Base-by-base conservation (phyloP, 2,113 vertebrate genomes). In the Romanogobio albipinnatus region DNA sequence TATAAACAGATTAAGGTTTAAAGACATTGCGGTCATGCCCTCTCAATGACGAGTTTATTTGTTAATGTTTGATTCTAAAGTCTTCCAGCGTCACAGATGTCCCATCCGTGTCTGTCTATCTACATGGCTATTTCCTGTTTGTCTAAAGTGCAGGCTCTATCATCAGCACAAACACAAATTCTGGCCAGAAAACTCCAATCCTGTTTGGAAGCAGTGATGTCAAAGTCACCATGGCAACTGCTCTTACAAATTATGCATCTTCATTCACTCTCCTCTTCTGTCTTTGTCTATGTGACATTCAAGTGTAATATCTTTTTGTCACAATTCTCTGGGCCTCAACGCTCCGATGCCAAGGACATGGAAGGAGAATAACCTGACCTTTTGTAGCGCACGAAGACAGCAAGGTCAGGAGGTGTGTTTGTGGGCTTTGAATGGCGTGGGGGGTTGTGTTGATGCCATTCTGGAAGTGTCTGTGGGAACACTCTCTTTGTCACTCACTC, bases 191-290 rank as follows among this genome's bases (percentile, higher is more conserved):
- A 76, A 62, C 70, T 87, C 82, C 24, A 56, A 62, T 70, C 71
- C 77, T 73, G 45, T 84, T 86, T 77, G 82, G 64, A 58, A 78
- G 73, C 7, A 47, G 76, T 93, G 91, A 93, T 91, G 91, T 92
- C 91, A 91, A 22, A 39, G 90, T 95, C 88, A 61, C 93, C 92
- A 91, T 93, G 86, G 93, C 66, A 93, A 93, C 92, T 62, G 86
- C 90, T 93, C 89, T 92, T 91, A 92, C 87, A 87, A 87, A 82
- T 85, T 71, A 53, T 61, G 79, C 53, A 19, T 73, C 82, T 80
- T 53, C 73, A 84, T 66, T 80, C 74, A 89, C 87, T 79, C 73
- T 82, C 82, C 86, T 86, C 85, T 83, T 81, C 87, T 82, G 76
- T 75, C 85, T 91, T 90, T 90, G 89, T 75, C 91, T 59, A 82